Base-by-base conservation (phyloP, 2,888 invertebrate species). In the Baronia brevicornis region DNA sequence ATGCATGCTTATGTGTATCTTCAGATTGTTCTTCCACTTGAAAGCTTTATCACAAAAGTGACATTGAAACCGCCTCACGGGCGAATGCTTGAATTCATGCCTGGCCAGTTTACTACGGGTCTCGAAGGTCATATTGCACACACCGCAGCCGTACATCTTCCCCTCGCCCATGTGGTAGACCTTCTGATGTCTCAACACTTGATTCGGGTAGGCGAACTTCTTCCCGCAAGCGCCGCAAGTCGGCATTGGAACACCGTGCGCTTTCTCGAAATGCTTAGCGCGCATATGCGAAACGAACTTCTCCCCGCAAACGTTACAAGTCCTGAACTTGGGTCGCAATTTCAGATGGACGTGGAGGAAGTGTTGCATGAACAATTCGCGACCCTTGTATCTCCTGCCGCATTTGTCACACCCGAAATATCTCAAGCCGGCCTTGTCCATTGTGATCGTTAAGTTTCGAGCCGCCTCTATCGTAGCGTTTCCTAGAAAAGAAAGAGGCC, bases 281-380 rank as follows among this genome's bases (percentile, higher is more conserved):
- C 63, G 41, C 2, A 56, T 20, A 10, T 66, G 45, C 0, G 45
- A 52, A 0, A 70, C 51, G 0, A 73, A 45, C 37, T 47, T 61
- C 12, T 52, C 51, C 3, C 58, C 51, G 31, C 74, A 73, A 9
- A 60, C 50, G 1, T 59, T 59, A 25, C 74, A 74, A 17, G 65
- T 59, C 1, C 64, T 40, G 1, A 55, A 44, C 13, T 48, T 48
- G 0, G 65, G 66, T 0, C 67, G 48, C 3, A 48, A 46, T 32
- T 71, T 66, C 3, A 69, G 40, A 18, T 74, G 73, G 0, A 71
- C 66, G 27, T 59, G 63, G 2, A 65, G 43, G 38, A 68, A 65
- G 38, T 74, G 73, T 23, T 72, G 69, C 0, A 62, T 65, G 10
- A 73, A 57, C 2, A 61, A 50, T 0, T 65, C 60, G 10, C 61